A percentile compares a stretch with the other conserved stretches of the same genome.
phyloP scores from a whole-genome alignment of 2,797 vertebrate species.

The Atherinosoma microstoma region DNA sequence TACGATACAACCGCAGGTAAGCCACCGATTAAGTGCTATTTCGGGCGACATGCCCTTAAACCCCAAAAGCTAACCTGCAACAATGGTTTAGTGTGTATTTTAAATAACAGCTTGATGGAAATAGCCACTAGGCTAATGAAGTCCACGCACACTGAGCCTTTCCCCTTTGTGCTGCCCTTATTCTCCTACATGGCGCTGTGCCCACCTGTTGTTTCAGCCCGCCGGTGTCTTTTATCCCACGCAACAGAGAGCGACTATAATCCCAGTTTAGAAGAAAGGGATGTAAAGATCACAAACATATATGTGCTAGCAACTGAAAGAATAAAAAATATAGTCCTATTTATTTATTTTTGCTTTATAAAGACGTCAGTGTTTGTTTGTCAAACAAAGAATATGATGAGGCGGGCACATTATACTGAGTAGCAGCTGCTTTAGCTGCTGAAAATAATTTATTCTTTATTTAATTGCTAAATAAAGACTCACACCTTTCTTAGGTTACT shows the following conservation, averaged over 20 bases:
- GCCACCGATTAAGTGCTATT: conserved; percentile 81
- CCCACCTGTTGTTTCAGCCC: conserved; percentile 83
- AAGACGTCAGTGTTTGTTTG: conserved; percentile 22
- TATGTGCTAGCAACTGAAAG: neutral
- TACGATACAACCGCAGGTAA: conserved; percentile 83
- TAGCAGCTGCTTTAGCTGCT: neutral
- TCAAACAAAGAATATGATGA: conserved; percentile 17
- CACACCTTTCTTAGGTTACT: neutral
- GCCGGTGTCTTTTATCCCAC: conserved; percentile 39
- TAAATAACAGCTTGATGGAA: conserved; percentile 24
- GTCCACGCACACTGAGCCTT: conserved; percentile 20
- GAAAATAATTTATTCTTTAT: neutral
- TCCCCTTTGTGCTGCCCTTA: conserved; percentile 54
- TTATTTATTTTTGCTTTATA: neutral
- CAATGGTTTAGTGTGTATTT: conserved; percentile 31
- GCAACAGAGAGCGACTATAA: conserved; percentile 31
- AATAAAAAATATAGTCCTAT: neutral
- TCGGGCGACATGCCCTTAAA: conserved; percentile 63
- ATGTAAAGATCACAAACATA: conserved; percentile 12
- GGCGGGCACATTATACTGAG: neutral
- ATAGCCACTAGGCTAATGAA: conserved; percentile 23
- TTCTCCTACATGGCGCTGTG: conserved; percentile 57
- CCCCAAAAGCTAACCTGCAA: conserved; percentile 43
- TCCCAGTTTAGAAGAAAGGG: conserved; percentile 16
- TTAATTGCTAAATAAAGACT: neutral